Base-by-base conservation (phyloP, 2,888 invertebrate genomes). In the Chironomus riparius region DNA sequence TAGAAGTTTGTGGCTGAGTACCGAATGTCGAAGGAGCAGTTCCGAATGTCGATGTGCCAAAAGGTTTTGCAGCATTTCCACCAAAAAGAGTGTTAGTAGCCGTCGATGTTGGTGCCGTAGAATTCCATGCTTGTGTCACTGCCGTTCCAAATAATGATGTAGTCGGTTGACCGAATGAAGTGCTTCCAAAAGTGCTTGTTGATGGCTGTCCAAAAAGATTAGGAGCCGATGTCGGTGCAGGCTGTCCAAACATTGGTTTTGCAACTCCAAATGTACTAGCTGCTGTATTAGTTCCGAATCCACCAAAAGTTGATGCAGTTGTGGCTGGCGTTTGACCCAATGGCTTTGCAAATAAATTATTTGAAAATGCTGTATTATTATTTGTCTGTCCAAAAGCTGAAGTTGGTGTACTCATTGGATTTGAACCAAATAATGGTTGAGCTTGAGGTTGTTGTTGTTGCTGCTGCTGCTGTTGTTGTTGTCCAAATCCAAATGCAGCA, bases 271-370 rank as follows among this genome's bases (percentile, higher is more conserved):
- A 84, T 74, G 82, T 81, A 73, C 83, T 83, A n/a, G n/a, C n/a
- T 13, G 62, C 4, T 22, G 82, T 82, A 4, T 81, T 81, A 77
- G 83, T 88, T 3, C 88, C 86, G 77, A 83, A 84, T 0, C 80
- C 80, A 1, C 82, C 81, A 77, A 84, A 84, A 12, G 83, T 87
- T 0, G 79, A 76, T 3, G 77, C 78, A 0, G 79, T 84, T 5
- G 82, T 80, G 61, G 82, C 81, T 70, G 77, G 80, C 2, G 83
- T 81, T 50, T 83, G 82, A 13, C 84, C 87, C 71, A 85, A 86
- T 73, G 87, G 87, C 84, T 90, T 90, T 0, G 90, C 90, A 83
- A 94, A 91, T 50, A 92, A 85, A 70, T 87, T 86, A 85, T 56
- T 18, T 56, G 85, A 85, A 87, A 86, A 0, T 12, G 68, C 13